These are phyloP conservation scores for Decapterus maruadsi DNA, from an alignment of 2,797 vertebrate genomes.

Conservation along the genomic window DNA sequence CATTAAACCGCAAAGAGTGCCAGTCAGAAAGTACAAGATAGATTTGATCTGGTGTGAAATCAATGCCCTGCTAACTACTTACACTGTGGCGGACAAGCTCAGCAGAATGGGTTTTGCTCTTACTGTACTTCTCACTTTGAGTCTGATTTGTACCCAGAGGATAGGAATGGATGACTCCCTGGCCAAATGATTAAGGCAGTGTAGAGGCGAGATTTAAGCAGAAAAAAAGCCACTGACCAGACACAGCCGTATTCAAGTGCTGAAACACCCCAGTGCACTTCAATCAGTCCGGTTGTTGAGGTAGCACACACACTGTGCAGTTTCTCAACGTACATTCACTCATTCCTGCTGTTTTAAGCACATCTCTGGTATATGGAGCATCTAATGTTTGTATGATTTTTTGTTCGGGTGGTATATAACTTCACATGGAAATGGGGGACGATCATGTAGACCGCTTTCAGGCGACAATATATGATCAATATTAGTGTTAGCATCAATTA, in stretches of 20 bases:
- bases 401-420: background rate
- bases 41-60: conserved; percentile 72
- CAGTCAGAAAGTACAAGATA: conserved; percentile 41
- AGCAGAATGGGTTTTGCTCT: conserved; percentile 72
- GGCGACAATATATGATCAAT: background rate
- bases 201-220: conserved; percentile 65
- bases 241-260: conserved; percentile 65
- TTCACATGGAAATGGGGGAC: conserved; percentile 4
- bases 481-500: background rate
- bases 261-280: conserved; percentile 82
- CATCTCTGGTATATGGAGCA: conserved; percentile 36
- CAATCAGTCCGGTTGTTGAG: conserved; percentile 76
- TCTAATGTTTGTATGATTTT: conserved; percentile 29
- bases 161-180: conserved; percentile 71
- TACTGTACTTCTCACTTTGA: conserved; percentile 74
- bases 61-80: conserved; percentile 67
- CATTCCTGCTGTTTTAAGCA: conserved; percentile 63
- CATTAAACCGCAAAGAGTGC: conserved; percentile 30
- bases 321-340: conserved; percentile 63
- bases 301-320: conserved; percentile 49
- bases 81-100: conserved; percentile 63
- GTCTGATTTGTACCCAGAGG: conserved; percentile 77
- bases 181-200: conserved; percentile 73
- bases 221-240: conserved; percentile 56
- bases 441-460: background rate